A percentile compares a stretch with the other conserved stretches of the same genome.
Evolutionary conservation across 2,888 invertebrate genomes (phyloP).

Genomic region (Hedya salicella): DNA sequence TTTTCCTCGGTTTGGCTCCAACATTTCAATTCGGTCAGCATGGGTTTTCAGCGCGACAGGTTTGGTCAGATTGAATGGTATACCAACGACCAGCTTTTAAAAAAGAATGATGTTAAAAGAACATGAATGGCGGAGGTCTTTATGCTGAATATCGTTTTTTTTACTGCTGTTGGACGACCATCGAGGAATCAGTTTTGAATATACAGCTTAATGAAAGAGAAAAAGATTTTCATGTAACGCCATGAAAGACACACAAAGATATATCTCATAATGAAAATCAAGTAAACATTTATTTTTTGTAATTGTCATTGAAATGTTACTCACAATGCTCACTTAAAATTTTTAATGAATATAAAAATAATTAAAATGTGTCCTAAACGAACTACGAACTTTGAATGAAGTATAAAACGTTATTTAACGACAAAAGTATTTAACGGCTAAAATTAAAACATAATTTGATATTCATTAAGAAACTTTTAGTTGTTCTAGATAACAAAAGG

Average conservation of each 20-base stretch:
- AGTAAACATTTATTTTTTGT: too few species aligned
- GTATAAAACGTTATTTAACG: not conserved
- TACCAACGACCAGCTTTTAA: not conserved
- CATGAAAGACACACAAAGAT: too few species aligned
- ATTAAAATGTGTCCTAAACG: not conserved
- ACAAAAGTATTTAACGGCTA: not conserved
- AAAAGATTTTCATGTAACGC: too few species aligned
- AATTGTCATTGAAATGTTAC: too few species aligned
- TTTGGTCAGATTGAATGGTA: not conserved
- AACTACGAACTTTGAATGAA: not conserved
- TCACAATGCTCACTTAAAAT: too few species aligned
- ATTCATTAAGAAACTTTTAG: constrained; percentile 46
- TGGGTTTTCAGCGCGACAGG: constrained; percentile 1
- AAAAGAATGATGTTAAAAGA: not conserved
- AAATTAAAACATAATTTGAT: constrained; percentile 27
- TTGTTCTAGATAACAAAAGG: constrained; percentile 46
- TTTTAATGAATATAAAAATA: too few species aligned
- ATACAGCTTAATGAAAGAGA: too few species aligned
- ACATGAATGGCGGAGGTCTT: not conserved
- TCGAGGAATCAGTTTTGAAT: not conserved
- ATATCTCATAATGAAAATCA: too few species aligned
- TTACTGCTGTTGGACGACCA: not conserved
- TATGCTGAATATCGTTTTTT: not conserved
- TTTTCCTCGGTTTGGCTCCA: not conserved
- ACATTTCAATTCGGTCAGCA: constrained; percentile 7